Evolutionary conservation across 92 coral and sea anemone species (phyloP).

Genomic region (Palythoa heliodiscus): DNA sequence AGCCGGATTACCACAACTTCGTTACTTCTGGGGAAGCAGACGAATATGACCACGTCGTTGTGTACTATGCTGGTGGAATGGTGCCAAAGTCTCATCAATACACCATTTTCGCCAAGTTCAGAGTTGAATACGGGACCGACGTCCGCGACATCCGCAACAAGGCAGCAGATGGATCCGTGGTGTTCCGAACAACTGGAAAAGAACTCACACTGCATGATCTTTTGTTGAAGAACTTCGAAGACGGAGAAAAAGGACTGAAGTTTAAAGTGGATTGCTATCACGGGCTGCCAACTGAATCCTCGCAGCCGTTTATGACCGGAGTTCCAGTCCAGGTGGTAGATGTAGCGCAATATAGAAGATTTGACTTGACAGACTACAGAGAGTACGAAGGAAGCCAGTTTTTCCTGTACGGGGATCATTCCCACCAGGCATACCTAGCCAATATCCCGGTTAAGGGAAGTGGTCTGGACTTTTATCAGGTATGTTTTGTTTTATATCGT

Average conservation of each 20-base stretch:
- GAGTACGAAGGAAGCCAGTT: slow-evolving; percentile 39
- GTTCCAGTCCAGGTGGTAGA: slow-evolving; percentile 46
- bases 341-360: slow-evolving; percentile 33
- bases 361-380: slow-evolving; percentile 25
- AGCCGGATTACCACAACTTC: slow-evolving; percentile 35
- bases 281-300: slow-evolving; percentile 23
- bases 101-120: neutral
- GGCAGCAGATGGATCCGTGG: slow-evolving; percentile 24
- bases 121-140: neutral
- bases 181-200: slow-evolving; percentile 34
- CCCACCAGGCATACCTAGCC: slow-evolving; percentile 35
- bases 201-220: slow-evolving; percentile 41
- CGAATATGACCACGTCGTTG: slow-evolving; percentile 9
- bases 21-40: slow-evolving; percentile 42
- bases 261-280: slow-evolving; percentile 45
- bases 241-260: slow-evolving; percentile 13
- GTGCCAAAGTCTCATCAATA: slow-evolving; percentile 35
- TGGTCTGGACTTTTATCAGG: slow-evolving; percentile 53
- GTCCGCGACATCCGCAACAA: neutral
- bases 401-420: slow-evolving; percentile 48
- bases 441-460: slow-evolving; percentile 24
- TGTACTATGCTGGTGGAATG: slow-evolving; percentile 52
- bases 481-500: slow-evolving; percentile 10
- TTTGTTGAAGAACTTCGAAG: slow-evolving; percentile 48
- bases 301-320: slow-evolving; percentile 36